phyloP scores from a whole-genome alignment of 2,797 vertebrate genomes.

The Rhinella marina region DNA sequence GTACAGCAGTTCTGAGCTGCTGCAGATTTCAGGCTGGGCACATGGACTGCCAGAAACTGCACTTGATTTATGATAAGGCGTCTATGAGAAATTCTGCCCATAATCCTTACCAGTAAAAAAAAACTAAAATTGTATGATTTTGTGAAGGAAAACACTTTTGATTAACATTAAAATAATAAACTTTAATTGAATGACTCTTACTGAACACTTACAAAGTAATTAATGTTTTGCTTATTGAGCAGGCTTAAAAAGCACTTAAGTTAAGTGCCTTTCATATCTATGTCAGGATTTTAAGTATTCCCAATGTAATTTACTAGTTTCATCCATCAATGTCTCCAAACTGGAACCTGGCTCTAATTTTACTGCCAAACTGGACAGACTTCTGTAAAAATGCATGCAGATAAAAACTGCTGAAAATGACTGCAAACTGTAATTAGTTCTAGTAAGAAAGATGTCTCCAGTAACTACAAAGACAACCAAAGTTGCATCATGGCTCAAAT shows the following conservation, averaged over 20 bases:
- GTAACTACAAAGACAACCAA: background rate
- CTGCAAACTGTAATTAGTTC: background rate
- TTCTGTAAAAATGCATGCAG: background rate
- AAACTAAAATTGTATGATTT: background rate
- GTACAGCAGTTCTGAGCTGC: too few relatives aligned
- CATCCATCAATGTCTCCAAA: slow-evolving; percentile 45
- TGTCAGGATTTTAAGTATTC: slow-evolving; percentile 42
- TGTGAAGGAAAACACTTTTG: background rate
- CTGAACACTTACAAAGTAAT: slow-evolving; percentile 45
- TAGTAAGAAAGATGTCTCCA: background rate
- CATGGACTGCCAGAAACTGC: too few relatives aligned
- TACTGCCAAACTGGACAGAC: slow-evolving; percentile 21
- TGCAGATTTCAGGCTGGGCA: too few relatives aligned
- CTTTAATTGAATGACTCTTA: slow-evolving; percentile 17
- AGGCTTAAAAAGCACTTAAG: slow-evolving; percentile 51
- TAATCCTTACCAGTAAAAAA: background rate
- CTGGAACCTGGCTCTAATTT: slow-evolving; percentile 2
- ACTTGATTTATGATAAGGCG: too few relatives aligned
- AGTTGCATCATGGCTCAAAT: background rate
- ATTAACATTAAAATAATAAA: background rate
- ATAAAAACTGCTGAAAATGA: background rate
- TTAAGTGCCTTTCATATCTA: slow-evolving; percentile 49
- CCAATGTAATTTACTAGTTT: background rate
- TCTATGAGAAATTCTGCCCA: too few relatives aligned
- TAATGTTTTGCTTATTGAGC: slow-evolving; percentile 36